Conservation (phyloP, 2,888 invertebrate genomes). For the Saturnia japonica region DNA sequence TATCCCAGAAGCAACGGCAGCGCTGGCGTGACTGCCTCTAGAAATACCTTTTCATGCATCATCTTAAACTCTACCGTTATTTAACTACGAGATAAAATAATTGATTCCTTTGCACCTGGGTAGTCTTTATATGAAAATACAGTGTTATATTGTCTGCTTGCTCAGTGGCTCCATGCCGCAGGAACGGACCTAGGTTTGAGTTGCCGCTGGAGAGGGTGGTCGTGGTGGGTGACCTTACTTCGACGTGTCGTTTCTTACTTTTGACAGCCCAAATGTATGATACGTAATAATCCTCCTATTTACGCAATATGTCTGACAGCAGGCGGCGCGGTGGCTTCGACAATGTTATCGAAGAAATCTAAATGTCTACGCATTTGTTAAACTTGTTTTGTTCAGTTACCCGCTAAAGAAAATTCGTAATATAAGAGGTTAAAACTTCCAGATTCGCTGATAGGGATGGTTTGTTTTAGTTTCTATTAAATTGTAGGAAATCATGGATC, state of each 20-base stretch:
- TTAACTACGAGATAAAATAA: too few species aligned
- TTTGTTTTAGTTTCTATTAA: neutral
- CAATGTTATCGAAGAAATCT: slow-evolving; percentile 26
- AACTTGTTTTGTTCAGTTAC: slow-evolving; percentile 1
- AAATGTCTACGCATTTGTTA: slow-evolving; percentile 31
- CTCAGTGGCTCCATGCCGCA: too few species aligned
- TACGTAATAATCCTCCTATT: neutral
- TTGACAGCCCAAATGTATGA: neutral
- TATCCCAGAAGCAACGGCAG: too few species aligned
- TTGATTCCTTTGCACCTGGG: too few species aligned
- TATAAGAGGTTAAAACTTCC: slow-evolving; percentile 22
- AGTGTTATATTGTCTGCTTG: too few species aligned
- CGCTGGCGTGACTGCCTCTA: too few species aligned
- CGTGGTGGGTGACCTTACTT: too few species aligned
- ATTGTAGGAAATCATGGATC: neutral
- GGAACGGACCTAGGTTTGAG: too few species aligned
- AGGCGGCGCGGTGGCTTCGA: neutral
- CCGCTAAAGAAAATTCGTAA: slow-evolving; percentile 24
- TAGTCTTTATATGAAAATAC: too few species aligned
- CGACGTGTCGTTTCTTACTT: neutral
- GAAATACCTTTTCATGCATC: too few species aligned
- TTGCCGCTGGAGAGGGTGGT: too few species aligned
- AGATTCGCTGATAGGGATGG: neutral
- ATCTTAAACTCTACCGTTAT: too few species aligned
- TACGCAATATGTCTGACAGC: neutral